Conservation (phyloP, 2,888 invertebrate genomes). For the Pandemis heparana region DNA sequence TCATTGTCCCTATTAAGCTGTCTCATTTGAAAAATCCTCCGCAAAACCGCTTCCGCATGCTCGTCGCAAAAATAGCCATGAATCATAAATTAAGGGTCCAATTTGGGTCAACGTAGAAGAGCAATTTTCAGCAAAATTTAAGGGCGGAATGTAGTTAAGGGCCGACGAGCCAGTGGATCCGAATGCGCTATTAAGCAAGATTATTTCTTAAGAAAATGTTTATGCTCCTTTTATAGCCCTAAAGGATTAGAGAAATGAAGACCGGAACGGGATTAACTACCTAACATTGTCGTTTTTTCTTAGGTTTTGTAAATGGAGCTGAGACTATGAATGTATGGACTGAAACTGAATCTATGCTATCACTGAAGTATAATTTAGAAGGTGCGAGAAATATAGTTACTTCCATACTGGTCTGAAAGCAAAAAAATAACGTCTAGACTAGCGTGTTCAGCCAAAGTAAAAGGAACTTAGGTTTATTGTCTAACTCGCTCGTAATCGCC, state of each 20-base stretch:
- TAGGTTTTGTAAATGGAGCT: too few relatives aligned
- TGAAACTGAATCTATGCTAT: too few relatives aligned
- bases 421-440: too few relatives aligned
- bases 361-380: too few relatives aligned
- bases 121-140: constrained; percentile 36
- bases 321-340: too few relatives aligned
- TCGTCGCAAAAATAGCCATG: constrained; percentile 22
- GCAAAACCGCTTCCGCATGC: constrained; percentile 34
- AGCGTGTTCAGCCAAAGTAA: too few relatives aligned
- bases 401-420: too few relatives aligned
- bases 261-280: constrained; percentile 30
- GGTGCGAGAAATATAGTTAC: too few relatives aligned
- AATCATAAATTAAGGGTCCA: constrained; percentile 41
- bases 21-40: not conserved
- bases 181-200: constrained; percentile 39
- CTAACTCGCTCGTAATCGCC: too few relatives aligned
- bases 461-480: too few relatives aligned
- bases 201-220: constrained; percentile 43
- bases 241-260: constrained; percentile 41
- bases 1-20: not conserved
- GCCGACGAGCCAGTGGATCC: constrained; percentile 1
- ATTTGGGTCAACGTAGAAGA: constrained; percentile 35
- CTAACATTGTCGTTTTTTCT: constrained; percentile 33
- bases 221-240: constrained; percentile 25
- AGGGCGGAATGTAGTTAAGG: constrained; percentile 13